Percentiles rank a stretch among this genome's conserved stretches.
These are phyloP conservation scores for Tubulanus polymorphus DNA, from an alignment of 2,888 invertebrate genomes.

Conservation along the genomic window DNA sequence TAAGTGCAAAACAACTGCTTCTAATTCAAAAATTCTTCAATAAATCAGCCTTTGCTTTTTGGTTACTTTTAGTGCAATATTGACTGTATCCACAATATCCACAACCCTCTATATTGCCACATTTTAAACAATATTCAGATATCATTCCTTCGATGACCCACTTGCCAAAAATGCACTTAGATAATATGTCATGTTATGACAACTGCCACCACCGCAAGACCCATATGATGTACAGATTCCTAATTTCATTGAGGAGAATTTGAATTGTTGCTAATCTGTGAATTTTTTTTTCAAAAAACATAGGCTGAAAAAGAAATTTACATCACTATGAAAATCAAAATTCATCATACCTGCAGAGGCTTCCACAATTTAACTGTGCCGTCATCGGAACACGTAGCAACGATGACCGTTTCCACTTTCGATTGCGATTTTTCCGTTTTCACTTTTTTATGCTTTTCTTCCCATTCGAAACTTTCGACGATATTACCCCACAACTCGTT, in stretches of 20 bases:
- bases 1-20: too few species aligned
- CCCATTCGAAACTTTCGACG: slow-evolving; percentile 22
- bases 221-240: background rate
- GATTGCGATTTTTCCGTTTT: slow-evolving; percentile 8
- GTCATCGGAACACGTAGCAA: slow-evolving; percentile 46
- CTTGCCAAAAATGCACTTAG: too few species aligned
- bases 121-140: too few species aligned
- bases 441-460: slow-evolving; percentile 13
- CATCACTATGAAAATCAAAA: too few species aligned
- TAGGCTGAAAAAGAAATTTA: too few species aligned
- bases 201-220: background rate
- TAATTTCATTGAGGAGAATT: background rate
- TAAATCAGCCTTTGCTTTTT: too few species aligned
- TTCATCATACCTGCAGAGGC: slow-evolving; percentile 45
- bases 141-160: too few species aligned
- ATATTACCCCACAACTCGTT: slow-evolving; percentile 22
- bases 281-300: background rate
- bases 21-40: too few species aligned
- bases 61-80: too few species aligned
- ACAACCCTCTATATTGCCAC: too few species aligned
- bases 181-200: too few species aligned
- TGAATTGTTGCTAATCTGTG: background rate
- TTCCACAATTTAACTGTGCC: slow-evolving; percentile 40
- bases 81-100: too few species aligned
- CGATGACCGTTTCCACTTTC: slow-evolving; percentile 37